Conservation (phyloP, 2,797 vertebrate genomes). For the Cetoscarus ocellatus region DNA sequence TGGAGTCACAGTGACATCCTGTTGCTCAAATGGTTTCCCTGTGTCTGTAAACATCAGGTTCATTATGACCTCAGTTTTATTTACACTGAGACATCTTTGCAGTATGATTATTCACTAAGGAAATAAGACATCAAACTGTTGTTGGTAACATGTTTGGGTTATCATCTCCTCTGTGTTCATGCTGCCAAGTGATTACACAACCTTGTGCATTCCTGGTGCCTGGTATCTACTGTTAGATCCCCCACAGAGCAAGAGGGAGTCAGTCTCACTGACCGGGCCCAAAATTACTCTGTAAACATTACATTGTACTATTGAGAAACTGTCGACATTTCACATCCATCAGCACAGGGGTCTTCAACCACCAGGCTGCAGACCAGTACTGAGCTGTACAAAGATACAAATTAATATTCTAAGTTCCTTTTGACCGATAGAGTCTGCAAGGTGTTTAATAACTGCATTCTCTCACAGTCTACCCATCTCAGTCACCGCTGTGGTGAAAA, state of each 20-base stretch:
- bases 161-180: constrained; percentile 41
- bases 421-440: too few species aligned
- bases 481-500: too few species aligned
- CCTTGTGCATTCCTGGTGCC: constrained; percentile 74
- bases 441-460: too few species aligned
- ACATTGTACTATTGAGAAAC: constrained; percentile 59
- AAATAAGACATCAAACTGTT: constrained; percentile 36
- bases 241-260: constrained; percentile 70
- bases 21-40: neutral
- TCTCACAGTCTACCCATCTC: too few species aligned
- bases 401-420: too few species aligned
- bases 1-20: neutral
- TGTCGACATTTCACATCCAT: constrained; percentile 37
- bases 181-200: constrained; percentile 73
- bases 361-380: too few species aligned
- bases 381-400: too few species aligned
- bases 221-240: constrained; percentile 78
- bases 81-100: constrained; percentile 10
- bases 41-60: constrained; percentile 23
- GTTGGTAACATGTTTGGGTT: constrained; percentile 57
- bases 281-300: constrained; percentile 46
- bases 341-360: neutral
- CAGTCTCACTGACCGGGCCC: constrained; percentile 46
- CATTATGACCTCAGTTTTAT: constrained; percentile 24
- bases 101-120: constrained; percentile 4